phyloP scores from a whole-genome alignment of 2,888 invertebrate genomes.

The Abrostola triplasia region DNA sequence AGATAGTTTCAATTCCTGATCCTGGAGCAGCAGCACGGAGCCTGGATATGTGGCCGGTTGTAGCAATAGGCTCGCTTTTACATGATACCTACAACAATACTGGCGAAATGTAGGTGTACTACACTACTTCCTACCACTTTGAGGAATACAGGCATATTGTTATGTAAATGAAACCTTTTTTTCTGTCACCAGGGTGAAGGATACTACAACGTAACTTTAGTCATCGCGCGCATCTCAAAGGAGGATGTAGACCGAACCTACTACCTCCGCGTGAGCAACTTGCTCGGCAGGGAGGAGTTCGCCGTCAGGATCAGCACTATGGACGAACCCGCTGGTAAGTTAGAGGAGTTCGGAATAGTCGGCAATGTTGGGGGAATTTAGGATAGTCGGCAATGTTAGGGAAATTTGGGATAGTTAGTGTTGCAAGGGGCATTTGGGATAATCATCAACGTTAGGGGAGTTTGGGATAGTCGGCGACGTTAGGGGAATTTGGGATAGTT shows the following conservation, averaged over 20 bases:
- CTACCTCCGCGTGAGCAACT: slow-evolving; percentile 90
- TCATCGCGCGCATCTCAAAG: slow-evolving; percentile 90
- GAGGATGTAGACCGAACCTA: slow-evolving; percentile 93
- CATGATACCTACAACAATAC: too few relatives aligned
- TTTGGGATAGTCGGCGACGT: neutral
- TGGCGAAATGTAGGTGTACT: too few relatives aligned
- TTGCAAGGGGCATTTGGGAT: neutral
- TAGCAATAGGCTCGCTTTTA: too few relatives aligned
- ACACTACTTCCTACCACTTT: too few relatives aligned
- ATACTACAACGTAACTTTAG: slow-evolving; percentile 90
- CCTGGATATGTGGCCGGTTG: too few relatives aligned
- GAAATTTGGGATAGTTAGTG: neutral
- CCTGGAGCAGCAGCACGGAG: too few relatives aligned
- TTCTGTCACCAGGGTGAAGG: slow-evolving; percentile 88
- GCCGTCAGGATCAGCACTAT: slow-evolving; percentile 91
- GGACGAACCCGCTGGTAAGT: slow-evolving; percentile 88
- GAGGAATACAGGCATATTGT: too few relatives aligned
- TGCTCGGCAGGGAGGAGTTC: slow-evolving; percentile 90
- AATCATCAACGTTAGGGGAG: neutral
- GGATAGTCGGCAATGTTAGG: neutral
- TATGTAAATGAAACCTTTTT: neutral
- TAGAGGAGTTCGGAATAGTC: neutral
- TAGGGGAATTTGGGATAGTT: neutral
- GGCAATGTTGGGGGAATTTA: neutral
- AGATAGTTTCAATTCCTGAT: too few relatives aligned